phyloP scores from a whole-genome alignment of 2,113 vertebrate species.

The Cheirogaleus medius region DNA sequence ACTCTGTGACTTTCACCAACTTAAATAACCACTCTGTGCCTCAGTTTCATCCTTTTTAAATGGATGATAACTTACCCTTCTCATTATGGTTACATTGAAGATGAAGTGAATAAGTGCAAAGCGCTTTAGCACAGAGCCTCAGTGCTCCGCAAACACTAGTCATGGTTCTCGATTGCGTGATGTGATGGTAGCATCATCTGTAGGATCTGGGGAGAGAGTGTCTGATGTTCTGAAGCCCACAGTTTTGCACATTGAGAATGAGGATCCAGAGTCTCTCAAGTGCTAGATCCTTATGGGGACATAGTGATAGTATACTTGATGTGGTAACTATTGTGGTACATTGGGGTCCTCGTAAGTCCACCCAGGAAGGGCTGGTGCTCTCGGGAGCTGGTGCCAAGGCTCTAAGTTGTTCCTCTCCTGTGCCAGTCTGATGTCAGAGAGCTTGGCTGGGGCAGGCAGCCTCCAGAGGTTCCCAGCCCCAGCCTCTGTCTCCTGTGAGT shows the following conservation, averaged over 20 bases:
- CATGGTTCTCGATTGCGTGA: fast-evolving
- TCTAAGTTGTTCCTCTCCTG: not conserved
- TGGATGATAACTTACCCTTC: not conserved
- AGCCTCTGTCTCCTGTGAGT: not conserved
- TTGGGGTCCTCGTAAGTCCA: not conserved
- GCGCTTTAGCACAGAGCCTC: not conserved
- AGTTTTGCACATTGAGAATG: not conserved
- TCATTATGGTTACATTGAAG: not conserved
- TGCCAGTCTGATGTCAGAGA: not conserved
- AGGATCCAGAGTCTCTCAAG: not conserved
- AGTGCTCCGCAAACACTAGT: fast-evolving
- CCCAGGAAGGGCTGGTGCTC: not conserved
- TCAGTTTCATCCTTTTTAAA: not conserved
- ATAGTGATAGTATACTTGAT: not conserved
- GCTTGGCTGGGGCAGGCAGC: not conserved
- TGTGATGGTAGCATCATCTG: not conserved
- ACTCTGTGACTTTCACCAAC: not conserved
- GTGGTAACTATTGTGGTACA: not conserved
- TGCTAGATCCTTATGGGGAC: not conserved
- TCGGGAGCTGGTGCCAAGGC: not conserved
- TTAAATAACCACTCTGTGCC: not conserved
- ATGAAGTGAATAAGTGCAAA: not conserved
- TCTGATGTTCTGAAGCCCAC: not conserved
- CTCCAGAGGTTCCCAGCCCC: not conserved
- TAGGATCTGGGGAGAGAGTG: not conserved